Evolutionary conservation across 2,888 invertebrate species (phyloP).

Genomic region (Hemicrepidius hirtus): DNA sequence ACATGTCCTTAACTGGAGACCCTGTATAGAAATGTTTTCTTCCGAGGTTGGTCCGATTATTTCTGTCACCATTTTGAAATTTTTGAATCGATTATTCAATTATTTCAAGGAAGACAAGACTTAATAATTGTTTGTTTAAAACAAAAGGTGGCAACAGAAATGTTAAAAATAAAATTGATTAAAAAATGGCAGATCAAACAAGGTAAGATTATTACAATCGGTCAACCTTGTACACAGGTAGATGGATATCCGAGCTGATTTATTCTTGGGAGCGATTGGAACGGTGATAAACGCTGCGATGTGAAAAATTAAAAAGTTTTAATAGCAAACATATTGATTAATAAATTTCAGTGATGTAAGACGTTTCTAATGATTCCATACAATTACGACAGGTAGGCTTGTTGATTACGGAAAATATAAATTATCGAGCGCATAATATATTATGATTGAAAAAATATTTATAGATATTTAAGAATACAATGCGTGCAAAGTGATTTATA

Average conservation of each 20-base stretch:
- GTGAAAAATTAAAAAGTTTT: conserved; percentile 44
- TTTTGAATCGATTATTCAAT: no score
- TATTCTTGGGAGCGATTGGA: conserved; percentile 4
- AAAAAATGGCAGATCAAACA: conserved; percentile 10
- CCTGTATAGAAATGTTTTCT: no score
- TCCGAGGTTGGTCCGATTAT: no score
- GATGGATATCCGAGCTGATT: background rate
- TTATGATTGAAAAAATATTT: conserved; percentile 52
- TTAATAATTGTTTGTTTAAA: no score
- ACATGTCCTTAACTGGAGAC: no score
- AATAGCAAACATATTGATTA: conserved; percentile 49
- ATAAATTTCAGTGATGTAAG: conserved; percentile 52
- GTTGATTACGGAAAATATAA: conserved; percentile 48
- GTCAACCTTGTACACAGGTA: conserved; percentile 5
- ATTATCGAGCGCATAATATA: conserved; percentile 50
- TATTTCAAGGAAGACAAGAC: background rate
- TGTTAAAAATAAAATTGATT: background rate
- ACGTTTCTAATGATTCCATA: conserved; percentile 45
- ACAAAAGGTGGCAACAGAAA: background rate
- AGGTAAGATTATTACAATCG: background rate
- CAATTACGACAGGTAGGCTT: conserved; percentile 48
- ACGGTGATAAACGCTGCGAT: conserved; percentile 19
- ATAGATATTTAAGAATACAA: conserved; percentile 51
- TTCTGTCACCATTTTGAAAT: no score
- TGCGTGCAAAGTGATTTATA: conserved; percentile 45